Evolutionary conservation across 2,113 vertebrate species (phyloP).

Genomic region (Furnarius figulus): DNA sequence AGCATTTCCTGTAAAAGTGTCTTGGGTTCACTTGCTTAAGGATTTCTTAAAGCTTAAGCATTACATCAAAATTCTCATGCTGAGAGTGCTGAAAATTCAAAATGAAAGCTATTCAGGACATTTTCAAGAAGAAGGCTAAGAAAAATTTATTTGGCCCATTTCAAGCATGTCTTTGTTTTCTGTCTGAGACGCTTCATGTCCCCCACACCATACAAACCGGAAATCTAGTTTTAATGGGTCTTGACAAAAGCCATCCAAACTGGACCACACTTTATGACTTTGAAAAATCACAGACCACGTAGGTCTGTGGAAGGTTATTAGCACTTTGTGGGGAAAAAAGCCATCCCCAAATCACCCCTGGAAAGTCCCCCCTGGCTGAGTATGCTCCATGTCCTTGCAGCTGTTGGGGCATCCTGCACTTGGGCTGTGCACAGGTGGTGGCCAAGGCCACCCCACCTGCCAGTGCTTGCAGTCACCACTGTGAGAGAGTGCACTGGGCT

Average conservation of each 20-base stretch:
- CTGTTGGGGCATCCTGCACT: neutral
- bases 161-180: neutral
- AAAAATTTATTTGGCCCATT: neutral
- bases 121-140: neutral
- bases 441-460: neutral
- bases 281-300: neutral
- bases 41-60: neutral
- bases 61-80: neutral
- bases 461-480: accelerated
- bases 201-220: neutral
- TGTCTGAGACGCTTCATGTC: neutral
- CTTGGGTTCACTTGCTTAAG: neutral
- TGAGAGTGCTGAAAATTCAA: neutral
- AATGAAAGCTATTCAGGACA: neutral
- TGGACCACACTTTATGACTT: neutral
- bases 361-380: neutral
- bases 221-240: neutral
- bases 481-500: neutral
- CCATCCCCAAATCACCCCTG: neutral
- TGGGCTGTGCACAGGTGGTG: neutral
- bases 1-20: neutral
- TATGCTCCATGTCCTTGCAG: neutral
- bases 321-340: neutral
- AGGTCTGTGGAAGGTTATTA: neutral
- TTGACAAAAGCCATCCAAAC: neutral